Conservation (phyloP, 2,113 vertebrate species). For the Pogonocichla stellata region DNA sequence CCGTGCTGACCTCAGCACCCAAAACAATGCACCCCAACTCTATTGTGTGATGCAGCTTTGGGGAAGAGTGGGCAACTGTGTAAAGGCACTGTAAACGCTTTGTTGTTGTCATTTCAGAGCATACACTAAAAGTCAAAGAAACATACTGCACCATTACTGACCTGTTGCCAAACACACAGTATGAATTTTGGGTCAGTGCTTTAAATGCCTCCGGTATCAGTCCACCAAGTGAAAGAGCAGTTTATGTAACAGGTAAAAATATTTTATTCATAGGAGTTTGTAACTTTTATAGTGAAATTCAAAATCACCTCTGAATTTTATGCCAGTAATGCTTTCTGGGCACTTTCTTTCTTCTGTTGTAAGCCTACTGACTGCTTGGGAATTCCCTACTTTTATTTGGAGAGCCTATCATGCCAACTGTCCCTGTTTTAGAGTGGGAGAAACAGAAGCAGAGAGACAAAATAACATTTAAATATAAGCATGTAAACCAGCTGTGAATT, state of each 20-base stretch:
- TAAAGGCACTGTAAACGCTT: neutral
- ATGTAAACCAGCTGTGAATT: neutral
- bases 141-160: conserved; percentile 86
- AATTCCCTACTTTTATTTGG: neutral
- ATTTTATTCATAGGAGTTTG: neutral
- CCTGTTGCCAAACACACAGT: conserved; percentile 88
- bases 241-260: conserved; percentile 89
- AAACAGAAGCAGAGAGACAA: neutral
- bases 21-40: neutral
- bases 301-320: neutral
- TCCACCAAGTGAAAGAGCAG: conserved; percentile 85
- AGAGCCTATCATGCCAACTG: neutral
- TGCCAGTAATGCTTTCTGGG: neutral
- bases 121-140: conserved; percentile 84
- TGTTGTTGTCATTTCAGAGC: conserved; percentile 70
- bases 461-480: neutral
- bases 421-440: neutral
- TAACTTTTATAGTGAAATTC: neutral
- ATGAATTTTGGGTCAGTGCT: conserved; percentile 94
- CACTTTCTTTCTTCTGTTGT: neutral
- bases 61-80: neutral
- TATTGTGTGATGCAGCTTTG: neutral
- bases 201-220: conserved; percentile 88
- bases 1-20: neutral
- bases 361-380: neutral